Percentiles rank a stretch among this genome's conserved stretches.
Conservation (phyloP, 1,140 invertebrate genomes). For the Drosophila lowei region DNA sequence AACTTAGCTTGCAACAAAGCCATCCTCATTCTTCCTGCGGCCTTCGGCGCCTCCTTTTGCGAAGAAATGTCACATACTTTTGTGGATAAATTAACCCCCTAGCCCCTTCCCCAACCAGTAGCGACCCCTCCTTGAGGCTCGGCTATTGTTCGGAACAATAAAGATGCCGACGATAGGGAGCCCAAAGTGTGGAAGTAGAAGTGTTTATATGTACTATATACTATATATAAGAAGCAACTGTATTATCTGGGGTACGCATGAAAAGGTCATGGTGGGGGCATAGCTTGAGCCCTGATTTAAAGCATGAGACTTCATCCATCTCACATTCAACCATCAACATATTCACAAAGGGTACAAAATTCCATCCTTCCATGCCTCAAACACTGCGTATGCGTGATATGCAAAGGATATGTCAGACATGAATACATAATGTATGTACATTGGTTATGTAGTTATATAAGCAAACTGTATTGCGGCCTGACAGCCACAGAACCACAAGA, state of each 20-base stretch:
- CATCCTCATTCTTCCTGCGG: conserved; percentile 11
- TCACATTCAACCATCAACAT: conserved; percentile 26
- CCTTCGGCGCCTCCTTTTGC: not conserved
- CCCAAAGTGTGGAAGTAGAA: not conserved
- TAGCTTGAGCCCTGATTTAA: no score
- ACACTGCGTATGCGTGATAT: conserved; percentile 66
- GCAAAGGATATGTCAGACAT: conserved; percentile 50
- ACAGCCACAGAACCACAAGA: conserved; percentile 26
- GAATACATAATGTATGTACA: conserved; percentile 25
- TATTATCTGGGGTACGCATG: not conserved
- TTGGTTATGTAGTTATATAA: not conserved
- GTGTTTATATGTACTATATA: no score
- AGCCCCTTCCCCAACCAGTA: not conserved
- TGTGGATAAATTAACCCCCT: conserved; percentile 28
- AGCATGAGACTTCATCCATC: no score
- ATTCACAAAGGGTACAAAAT: conserved; percentile 36
- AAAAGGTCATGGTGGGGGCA: no score
- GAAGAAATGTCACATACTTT: conserved; percentile 50
- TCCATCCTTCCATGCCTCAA: conserved; percentile 19
- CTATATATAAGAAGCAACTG: no score
- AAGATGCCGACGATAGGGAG: conserved; percentile 66
- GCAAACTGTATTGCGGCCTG: conserved; percentile 59
- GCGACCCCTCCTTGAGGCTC: conserved; percentile 27
- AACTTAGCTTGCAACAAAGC: conserved; percentile 55
- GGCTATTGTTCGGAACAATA: conserved; percentile 59